A percentile compares a stretch with the other conserved stretches of the same genome.
phyloP scores from a whole-genome alignment of 2,113 vertebrate species.

The Murina feae region DNA sequence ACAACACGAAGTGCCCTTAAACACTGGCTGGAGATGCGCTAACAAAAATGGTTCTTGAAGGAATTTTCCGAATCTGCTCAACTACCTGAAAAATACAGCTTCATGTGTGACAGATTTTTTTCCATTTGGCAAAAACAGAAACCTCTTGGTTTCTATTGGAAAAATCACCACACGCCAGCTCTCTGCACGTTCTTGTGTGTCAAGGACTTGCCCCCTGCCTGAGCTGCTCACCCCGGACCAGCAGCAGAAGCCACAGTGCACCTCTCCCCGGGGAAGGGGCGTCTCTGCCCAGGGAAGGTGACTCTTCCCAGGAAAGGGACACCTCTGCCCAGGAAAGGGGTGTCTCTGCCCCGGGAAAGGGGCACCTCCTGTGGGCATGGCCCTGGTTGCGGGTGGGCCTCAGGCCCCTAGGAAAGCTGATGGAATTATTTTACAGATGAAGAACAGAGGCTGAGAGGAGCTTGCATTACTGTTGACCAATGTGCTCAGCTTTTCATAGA shows the following conservation, averaged over 20 bases:
- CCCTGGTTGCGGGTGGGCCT: neutral
- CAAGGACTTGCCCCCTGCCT: neutral
- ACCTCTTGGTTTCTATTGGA: slow-evolving; percentile 60
- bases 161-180: slow-evolving; percentile 56
- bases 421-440: neutral
- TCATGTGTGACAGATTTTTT: slow-evolving; percentile 14
- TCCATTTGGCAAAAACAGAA: slow-evolving; percentile 59
- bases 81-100: slow-evolving; percentile 49
- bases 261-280: too few relatives aligned
- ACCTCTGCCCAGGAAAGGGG: too few relatives aligned
- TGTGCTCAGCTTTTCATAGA: neutral
- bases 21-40: slow-evolving; percentile 28
- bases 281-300: too few relatives aligned
- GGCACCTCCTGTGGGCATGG: neutral
- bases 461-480: neutral
- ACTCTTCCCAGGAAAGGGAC: too few relatives aligned
- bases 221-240: neutral
- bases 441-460: neutral
- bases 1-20: too few relatives aligned
- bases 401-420: neutral
- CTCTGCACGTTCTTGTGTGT: slow-evolving; percentile 47
- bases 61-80: slow-evolving; percentile 55
- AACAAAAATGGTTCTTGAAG: slow-evolving; percentile 41
- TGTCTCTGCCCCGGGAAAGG: too few relatives aligned
- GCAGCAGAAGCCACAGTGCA: neutral